Conservation (phyloP, 2,797 vertebrate genomes). For the Rhinatrema bivittatum region DNA sequence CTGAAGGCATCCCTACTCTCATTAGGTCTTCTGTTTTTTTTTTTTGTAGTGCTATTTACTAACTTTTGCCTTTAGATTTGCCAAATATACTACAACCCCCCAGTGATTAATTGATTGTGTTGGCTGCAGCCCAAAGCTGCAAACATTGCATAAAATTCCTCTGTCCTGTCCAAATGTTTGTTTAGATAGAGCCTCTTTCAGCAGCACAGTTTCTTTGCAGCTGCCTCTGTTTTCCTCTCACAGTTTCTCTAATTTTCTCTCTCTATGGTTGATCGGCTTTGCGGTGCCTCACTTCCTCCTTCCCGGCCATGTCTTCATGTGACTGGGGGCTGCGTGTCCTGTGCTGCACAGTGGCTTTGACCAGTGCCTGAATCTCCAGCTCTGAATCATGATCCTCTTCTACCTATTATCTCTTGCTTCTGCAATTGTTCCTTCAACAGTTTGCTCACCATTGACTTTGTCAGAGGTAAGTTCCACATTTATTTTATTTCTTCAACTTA, state of each 20-base stretch:
- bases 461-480: conserved; percentile 39
- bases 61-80: not conserved
- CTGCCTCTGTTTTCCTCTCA: too few species aligned
- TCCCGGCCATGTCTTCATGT: conserved; percentile 21
- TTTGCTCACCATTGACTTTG: conserved; percentile 10
- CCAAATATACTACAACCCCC: accelerated
- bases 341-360: too few species aligned
- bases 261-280: not conserved
- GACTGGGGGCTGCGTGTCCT: not conserved
- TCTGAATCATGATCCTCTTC: not conserved
- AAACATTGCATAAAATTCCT: conserved; percentile 7
- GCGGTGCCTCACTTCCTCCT: not conserved
- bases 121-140: not conserved
- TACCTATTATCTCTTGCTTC: conserved; percentile 14
- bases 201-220: not conserved
- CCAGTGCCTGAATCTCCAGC: too few species aligned
- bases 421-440: conserved; percentile 25
- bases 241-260: too few species aligned
- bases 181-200: not conserved
- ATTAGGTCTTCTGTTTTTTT: too few species aligned
- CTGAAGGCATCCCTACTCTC: accelerated
- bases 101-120: not conserved
- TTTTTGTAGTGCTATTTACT: not conserved
- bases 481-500: too few species aligned
- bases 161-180: not conserved